A percentile compares a stretch with the other conserved stretches of the same genome.
Conservation (phyloP, 92 coral and sea anemone species). For the Montipora capitata region DNA sequence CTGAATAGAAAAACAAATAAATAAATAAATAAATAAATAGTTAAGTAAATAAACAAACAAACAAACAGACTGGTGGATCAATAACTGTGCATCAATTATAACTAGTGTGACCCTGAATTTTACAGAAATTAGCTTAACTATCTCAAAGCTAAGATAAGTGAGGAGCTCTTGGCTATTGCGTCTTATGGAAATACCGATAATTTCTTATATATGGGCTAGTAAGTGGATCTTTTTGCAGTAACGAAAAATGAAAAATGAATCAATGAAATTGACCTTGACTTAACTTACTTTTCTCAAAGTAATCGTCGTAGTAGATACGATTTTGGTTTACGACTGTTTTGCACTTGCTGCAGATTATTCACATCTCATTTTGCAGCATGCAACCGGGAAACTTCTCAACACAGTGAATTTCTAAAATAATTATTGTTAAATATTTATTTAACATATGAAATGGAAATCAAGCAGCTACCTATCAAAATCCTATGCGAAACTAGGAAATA, state of each 20-base stretch:
- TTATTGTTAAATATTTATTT: background rate
- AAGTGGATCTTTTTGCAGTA: background rate
- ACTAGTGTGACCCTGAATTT: slow-evolving; percentile 22
- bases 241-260: background rate
- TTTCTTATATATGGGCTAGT: background rate
- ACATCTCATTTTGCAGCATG: slow-evolving; percentile 17
- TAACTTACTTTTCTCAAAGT: slow-evolving; percentile 33
- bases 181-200: slow-evolving; percentile 11
- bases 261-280: slow-evolving; percentile 1
- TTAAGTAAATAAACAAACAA: background rate
- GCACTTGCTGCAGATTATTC: slow-evolving; percentile 19
- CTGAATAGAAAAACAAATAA: background rate
- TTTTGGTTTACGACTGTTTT: slow-evolving; percentile 12
- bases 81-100: background rate
- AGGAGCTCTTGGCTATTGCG: slow-evolving; percentile 7
- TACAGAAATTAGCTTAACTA: background rate
- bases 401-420: slow-evolving; percentile 8
- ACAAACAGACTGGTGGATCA: background rate
- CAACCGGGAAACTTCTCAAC: slow-evolving; percentile 11
- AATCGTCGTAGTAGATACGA: slow-evolving; percentile 21
- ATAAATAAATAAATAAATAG: background rate
- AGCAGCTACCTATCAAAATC: slow-evolving; percentile 18
- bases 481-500: slow-evolving; percentile 26
- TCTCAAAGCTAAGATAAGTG: slow-evolving; percentile 9
- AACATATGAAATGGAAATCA: background rate